Evolutionary conservation across 2,113 vertebrate genomes (phyloP).

Genomic region (Balaeniceps rex): DNA sequence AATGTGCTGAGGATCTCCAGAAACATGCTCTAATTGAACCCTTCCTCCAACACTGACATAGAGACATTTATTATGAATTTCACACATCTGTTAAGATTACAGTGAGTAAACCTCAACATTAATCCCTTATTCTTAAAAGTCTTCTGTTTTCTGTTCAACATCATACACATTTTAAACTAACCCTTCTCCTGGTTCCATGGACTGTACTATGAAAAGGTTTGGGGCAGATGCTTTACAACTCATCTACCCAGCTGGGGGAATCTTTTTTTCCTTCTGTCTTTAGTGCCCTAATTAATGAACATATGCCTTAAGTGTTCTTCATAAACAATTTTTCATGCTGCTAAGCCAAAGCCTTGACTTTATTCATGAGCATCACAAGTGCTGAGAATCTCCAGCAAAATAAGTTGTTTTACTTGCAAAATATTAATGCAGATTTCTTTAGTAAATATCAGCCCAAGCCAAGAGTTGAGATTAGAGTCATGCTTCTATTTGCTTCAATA

Average conservation of each 20-base stretch:
- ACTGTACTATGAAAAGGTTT: not conserved
- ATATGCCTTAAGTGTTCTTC: not conserved
- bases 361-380: not conserved
- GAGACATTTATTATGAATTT: not conserved
- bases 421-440: not conserved
- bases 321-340: not conserved
- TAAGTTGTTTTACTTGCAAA: not conserved
- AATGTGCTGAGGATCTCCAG: not conserved
- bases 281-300: not conserved
- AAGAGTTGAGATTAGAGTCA: not conserved
- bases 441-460: not conserved
- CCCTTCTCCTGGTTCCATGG: not conserved
- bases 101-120: not conserved
- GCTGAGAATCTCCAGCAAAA: not conserved
- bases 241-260: not conserved
- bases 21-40: not conserved
- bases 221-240: not conserved
- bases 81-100: not conserved
- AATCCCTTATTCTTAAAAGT: not conserved
- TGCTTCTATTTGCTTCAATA: not conserved
- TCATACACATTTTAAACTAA: not conserved
- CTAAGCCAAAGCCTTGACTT: not conserved
- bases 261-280: not conserved
- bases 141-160: not conserved
- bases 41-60: not conserved